Base-by-base conservation (phyloP, 2,113 vertebrate genomes). In the Conger conger region DNA sequence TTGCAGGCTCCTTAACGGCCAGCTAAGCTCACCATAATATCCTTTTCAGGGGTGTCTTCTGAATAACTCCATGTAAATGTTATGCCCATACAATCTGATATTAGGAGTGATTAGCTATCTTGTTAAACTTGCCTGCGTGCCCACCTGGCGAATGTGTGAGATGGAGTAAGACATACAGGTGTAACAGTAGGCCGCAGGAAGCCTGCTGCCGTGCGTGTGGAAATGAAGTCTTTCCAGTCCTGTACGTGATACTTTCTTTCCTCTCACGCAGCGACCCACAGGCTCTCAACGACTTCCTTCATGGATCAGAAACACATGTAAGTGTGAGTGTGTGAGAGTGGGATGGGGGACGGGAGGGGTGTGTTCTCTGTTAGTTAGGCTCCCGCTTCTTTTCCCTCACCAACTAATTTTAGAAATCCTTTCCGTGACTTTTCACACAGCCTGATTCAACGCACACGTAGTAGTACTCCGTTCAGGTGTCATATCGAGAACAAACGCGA, bases 231-330 rank as follows among this genome's bases (percentile, higher is more conserved):
- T 80, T 77, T 63, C 17, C 60, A 40, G 76, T 20, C 27, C 45
- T 30, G 15, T 27, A 1, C 9, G 77, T 80, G 20, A 63, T 7
- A 23, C 36, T 0, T 4, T 78, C 45, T 84, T 42, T 30, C 50
- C 77, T 91, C 3, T 90, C 90, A 77, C 63, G 18, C 91, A 95
- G 94, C 91, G 95, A 95, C 94, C 94, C 95, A 89, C 92, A 95
- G 94, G 94, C 95, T 91, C 95, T 96, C 86, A 95, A 95, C 90
- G 94, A 95, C 88, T 96, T 95, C 93, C 95, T 95, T 93, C 95
- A 95, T 95, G 94, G 94, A 94, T 95, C 94, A 94, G 95, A 96
- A 93, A 95, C 94, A 93, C 94, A 94, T 92, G 95, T 95, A 88
- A 95, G 95, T 84, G 77, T 40, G 45, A 76, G 42, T 40, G 45